Base-by-base conservation (phyloP, 2,113 vertebrate genomes). In the Xyliphius kryptos region DNA sequence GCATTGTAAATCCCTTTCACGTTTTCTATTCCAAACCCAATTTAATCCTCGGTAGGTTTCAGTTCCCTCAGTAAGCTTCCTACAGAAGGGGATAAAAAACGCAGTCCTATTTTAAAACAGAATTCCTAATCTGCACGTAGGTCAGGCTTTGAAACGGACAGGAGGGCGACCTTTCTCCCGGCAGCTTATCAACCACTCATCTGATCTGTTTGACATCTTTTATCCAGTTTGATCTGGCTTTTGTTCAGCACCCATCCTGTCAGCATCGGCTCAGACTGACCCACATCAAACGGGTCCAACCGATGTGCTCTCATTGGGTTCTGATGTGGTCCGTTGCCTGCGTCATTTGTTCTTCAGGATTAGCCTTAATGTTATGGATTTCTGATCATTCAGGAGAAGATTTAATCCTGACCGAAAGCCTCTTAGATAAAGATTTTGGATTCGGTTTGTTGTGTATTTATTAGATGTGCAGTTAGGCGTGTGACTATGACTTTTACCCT, bases 291-390 rank as follows among this genome's bases (percentile, higher is more conserved):
- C 55, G 14, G 54, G 15, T 52, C 21, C 10, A 41, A 20, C 54
- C 10, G 1, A 14, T 10, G 16, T 14, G 15, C 15, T 16, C 40
- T 19, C 40, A 22, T 14, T 43, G 17, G 20, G 38, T 17, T 20
- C 26, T 15, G n/a, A 3, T 60, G 55, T 20, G 36, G 41, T 63
- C 58, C 50, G 46, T 53, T 55, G 12, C 11, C 11, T 2, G 17
- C 49, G 8, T 40, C 52, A 13, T 32, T 41, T n/a, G n/a, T 70
- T 77, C 59, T 59, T 26, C 44, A 15, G 65, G 70, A 73, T 77
- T 73, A 68, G 21, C 57, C 70, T 76, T 74, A 43, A 81, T 77
- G 67, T 5, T 67, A 79, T 77, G 32, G 73, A 80, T 83, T 79
- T 69, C 26, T 41, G 13, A 26, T 61, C 2, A 4, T 55, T 19